Conservation (phyloP, 2,797 vertebrate genomes). For the Acipenser ruthenus region DNA sequence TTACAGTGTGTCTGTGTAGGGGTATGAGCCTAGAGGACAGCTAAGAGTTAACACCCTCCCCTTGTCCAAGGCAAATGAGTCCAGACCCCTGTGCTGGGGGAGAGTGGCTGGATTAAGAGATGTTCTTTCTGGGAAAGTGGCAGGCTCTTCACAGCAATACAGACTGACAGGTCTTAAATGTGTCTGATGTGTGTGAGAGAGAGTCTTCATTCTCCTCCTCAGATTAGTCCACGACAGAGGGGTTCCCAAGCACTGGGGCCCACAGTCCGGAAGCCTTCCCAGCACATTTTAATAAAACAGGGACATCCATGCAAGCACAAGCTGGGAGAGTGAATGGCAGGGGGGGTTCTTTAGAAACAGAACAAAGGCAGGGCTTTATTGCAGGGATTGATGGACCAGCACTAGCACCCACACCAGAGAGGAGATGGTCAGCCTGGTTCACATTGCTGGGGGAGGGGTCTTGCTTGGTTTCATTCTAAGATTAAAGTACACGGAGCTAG, state of each 20-base stretch:
- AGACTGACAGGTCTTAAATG: slow-evolving; percentile 34
- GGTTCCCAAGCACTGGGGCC: slow-evolving; percentile 7
- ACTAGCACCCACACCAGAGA: neutral
- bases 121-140: slow-evolving; percentile 37
- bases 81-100: neutral
- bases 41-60: neutral
- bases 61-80: neutral
- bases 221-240: neutral
- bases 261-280: neutral
- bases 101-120: slow-evolving; percentile 32
- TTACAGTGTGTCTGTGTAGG: slow-evolving; percentile 8
- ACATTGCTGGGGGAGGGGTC: no score
- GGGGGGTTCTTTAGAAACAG: slow-evolving; percentile 23
- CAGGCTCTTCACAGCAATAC: slow-evolving; percentile 28
- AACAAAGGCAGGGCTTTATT: slow-evolving; percentile 25
- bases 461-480: no score
- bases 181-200: slow-evolving; percentile 22
- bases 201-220: slow-evolving; percentile 27
- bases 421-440: no score
- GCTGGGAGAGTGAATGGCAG: slow-evolving; percentile 14
- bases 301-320: slow-evolving; percentile 11
- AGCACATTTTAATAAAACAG: slow-evolving; percentile 14
- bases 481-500: no score
- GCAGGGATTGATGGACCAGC: slow-evolving; percentile 11
- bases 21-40: neutral